Percentiles rank a stretch among this genome's conserved stretches.
phyloP scores from a whole-genome alignment of 2,797 vertebrate species.

The Mareca penelope region DNA sequence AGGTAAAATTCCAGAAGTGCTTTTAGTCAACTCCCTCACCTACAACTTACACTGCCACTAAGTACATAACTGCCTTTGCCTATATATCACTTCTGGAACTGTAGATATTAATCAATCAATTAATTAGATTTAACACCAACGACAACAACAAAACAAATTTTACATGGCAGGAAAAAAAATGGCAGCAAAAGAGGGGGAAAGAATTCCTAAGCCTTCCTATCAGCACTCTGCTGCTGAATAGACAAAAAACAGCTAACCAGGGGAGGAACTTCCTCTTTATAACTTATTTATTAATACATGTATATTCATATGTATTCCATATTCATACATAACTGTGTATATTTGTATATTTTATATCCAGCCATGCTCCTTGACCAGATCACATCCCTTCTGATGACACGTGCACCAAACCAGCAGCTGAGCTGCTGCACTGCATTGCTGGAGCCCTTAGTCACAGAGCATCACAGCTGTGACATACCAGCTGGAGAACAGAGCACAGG shows the following conservation, averaged over 20 bases:
- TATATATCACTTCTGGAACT: not conserved
- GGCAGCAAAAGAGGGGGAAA: not conserved
- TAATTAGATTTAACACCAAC: not conserved
- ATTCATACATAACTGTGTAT: not conserved
- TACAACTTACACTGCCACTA: not conserved
- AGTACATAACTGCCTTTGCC: not conserved
- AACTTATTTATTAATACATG: not conserved
- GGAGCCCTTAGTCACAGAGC: not conserved
- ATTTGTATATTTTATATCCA: not conserved
- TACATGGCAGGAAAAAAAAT: not conserved
- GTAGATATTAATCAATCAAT: not conserved
- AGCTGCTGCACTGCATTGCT: not conserved
- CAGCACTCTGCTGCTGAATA: not conserved
- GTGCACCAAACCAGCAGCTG: not conserved
- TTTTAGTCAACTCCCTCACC: not conserved
- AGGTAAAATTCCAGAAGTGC: not conserved
- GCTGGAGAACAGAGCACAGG: not conserved
- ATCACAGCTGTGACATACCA: not conserved
- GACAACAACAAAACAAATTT: not conserved
- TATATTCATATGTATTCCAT: not conserved
- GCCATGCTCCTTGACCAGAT: not conserved
- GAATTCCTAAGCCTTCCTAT: not conserved
- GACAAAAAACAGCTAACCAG: not conserved
- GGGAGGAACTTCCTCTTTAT: not conserved
- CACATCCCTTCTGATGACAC: not conserved